These are phyloP conservation scores for Spilarctia lutea DNA, from an alignment of 2,888 invertebrate genomes.

Conservation along the genomic window DNA sequence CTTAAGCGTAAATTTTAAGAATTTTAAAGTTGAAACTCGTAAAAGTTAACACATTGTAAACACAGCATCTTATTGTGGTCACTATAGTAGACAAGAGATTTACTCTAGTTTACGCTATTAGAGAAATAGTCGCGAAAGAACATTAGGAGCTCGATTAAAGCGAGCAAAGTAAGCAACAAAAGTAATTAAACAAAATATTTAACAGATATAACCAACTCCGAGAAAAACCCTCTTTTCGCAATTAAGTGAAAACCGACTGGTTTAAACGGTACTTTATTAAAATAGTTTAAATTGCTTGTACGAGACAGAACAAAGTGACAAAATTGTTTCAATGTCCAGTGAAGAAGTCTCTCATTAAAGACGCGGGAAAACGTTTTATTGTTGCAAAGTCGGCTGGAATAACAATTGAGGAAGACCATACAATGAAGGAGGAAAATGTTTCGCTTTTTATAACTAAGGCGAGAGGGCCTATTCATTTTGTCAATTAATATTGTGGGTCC, in stretches of 20 bases:
- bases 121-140: not conserved
- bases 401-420: slow-evolving; percentile 42
- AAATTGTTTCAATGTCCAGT: slow-evolving; percentile 17
- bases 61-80: not conserved
- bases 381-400: slow-evolving; percentile 28
- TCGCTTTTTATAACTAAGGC: slow-evolving; percentile 44
- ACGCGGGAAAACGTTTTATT: slow-evolving; percentile 24
- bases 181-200: not conserved
- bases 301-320: not conserved
- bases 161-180: not conserved
- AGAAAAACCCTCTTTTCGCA: not conserved
- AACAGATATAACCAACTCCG: not conserved
- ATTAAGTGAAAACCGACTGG: not conserved
- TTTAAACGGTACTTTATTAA: not conserved
- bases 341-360: slow-evolving; percentile 28
- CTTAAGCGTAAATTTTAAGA: too few relatives aligned
- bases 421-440: slow-evolving; percentile 36
- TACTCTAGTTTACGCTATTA: not conserved
- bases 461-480: slow-evolving; percentile 33
- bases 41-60: not conserved
- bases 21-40: not conserved
- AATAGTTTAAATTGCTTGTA: not conserved
- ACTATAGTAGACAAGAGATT: not conserved
- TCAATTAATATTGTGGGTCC: slow-evolving; percentile 52
- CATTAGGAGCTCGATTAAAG: not conserved